phyloP scores from a whole-genome alignment of 2,888 invertebrate species.

The Rotaria socialis region DNA sequence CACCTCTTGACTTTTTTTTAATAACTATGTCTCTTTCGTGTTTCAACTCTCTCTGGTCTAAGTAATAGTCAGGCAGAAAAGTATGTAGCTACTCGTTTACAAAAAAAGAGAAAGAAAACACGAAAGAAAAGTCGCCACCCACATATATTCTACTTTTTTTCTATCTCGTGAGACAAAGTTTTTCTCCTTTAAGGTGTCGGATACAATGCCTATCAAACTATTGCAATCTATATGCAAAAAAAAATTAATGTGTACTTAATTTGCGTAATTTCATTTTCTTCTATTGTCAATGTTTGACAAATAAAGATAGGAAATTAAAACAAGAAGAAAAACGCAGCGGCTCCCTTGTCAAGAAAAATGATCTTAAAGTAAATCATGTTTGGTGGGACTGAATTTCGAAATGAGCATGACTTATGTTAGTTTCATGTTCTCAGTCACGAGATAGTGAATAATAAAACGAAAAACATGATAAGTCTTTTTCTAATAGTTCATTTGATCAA shows the following conservation, averaged over 20 bases:
- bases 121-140: not conserved
- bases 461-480: not conserved
- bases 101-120: not conserved
- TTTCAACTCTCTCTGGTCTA: not conserved
- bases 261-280: not conserved
- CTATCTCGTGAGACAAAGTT: not conserved
- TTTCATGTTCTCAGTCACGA: not conserved
- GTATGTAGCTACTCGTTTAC: not conserved
- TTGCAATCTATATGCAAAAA: not conserved
- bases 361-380: too few species aligned
- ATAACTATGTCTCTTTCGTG: not conserved
- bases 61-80: not conserved
- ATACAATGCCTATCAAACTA: not conserved
- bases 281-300: not conserved
- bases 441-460: not conserved
- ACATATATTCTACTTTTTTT: not conserved
- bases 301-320: not conserved
- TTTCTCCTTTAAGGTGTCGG: not conserved
- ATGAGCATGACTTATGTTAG: not conserved
- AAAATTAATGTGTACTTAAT: not conserved
- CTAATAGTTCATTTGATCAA: not conserved
- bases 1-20: not conserved
- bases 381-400: too few species aligned
- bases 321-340: too few species aligned
- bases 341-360: not conserved